Percentiles rank a stretch among this genome's conserved stretches.
Evolutionary conservation across 2,888 invertebrate species (phyloP).

Genomic region (Pomacea canaliculata): DNA sequence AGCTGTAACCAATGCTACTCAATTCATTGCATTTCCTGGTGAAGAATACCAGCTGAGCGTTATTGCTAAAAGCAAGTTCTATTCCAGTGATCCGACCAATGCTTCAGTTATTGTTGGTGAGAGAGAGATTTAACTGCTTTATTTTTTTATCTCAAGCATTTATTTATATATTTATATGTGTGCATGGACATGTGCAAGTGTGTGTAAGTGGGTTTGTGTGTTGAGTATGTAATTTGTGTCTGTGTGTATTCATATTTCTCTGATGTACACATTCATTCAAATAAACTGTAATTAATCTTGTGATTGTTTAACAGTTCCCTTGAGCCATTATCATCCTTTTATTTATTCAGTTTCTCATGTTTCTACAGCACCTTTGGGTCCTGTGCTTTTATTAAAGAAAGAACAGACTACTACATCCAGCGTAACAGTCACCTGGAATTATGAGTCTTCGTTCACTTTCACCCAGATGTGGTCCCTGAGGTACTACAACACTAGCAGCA

Average conservation of each 20-base stretch:
- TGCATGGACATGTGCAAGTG: no score
- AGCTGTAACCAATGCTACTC: constrained; percentile 20
- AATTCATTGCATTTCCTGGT: constrained; percentile 46
- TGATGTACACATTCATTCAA: no score
- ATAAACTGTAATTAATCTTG: no score
- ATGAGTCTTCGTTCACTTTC: constrained; percentile 38
- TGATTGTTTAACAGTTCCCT: no score
- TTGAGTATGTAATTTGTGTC: no score
- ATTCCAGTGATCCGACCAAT: constrained; percentile 34
- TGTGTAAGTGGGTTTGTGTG: no score
- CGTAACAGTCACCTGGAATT: constrained; percentile 44
- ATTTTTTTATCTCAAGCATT: no score
- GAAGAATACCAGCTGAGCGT: constrained; percentile 52
- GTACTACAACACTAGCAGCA: constrained; percentile 26
- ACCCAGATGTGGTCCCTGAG: constrained; percentile 44
- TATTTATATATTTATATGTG: no score
- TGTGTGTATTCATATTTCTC: no score
- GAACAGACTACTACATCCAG: constrained; percentile 36
- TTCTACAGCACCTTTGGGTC: constrained; percentile 46
- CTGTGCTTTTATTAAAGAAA: constrained; percentile 28
- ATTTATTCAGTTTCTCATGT: not conserved
- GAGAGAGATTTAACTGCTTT: not conserved
- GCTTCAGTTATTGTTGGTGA: constrained; percentile 29
- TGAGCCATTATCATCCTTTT: not conserved
- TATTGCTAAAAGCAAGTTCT: constrained; percentile 42